These are phyloP conservation scores for Blastobasis lacticolella DNA, from an alignment of 2,888 invertebrate genomes.

Conservation along the genomic window DNA sequence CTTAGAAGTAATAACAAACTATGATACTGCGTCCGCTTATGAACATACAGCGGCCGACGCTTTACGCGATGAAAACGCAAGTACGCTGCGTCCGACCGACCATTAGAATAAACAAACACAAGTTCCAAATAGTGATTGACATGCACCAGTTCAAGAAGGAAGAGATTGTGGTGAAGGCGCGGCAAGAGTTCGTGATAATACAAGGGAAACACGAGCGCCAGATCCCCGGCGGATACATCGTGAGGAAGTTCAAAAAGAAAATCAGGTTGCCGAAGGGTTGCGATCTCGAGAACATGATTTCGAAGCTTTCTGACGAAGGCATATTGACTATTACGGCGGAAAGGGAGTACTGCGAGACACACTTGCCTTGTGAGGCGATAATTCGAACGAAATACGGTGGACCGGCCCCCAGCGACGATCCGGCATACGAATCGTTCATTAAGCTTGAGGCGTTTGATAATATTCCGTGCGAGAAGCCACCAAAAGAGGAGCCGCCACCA, in stretches of 20 bases:
- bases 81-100: conserved; percentile 31
- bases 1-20: neutral
- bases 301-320: conserved; percentile 39
- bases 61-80: too few relatives aligned
- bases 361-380: neutral
- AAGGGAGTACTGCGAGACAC: conserved; percentile 14
- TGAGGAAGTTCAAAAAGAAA: conserved; percentile 37
- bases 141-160: conserved; percentile 45
- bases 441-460: too few relatives aligned
- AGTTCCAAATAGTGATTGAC: conserved; percentile 47
- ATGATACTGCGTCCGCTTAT: conserved; percentile 19
- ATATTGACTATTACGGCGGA: conserved; percentile 44
- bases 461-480: too few relatives aligned
- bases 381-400: too few relatives aligned
- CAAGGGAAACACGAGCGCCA: conserved; percentile 15
- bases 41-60: too few relatives aligned
- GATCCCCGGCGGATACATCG: conserved; percentile 34
- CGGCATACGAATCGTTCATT: too few relatives aligned
- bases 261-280: conserved; percentile 51
- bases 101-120: conserved; percentile 41
- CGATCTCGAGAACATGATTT: conserved; percentile 31
- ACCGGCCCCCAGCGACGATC: too few relatives aligned
- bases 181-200: conserved; percentile 19
- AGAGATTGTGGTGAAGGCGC: conserved; percentile 46
- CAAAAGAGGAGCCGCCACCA: too few relatives aligned